phyloP scores from a whole-genome alignment of 2,797 vertebrate genomes.

The Calcarius lapponicus region DNA sequence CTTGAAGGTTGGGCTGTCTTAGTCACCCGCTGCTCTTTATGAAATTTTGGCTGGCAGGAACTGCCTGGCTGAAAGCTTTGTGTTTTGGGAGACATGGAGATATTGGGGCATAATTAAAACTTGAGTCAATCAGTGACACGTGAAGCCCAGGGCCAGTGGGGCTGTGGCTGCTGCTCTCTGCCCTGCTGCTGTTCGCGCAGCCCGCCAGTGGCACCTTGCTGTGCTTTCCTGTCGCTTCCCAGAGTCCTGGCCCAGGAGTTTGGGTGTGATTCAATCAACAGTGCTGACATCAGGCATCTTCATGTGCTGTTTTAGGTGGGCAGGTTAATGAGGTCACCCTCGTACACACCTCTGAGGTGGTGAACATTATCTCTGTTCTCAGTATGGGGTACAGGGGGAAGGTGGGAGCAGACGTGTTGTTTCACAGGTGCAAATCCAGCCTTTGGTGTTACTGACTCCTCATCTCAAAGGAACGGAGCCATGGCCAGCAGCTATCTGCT shows the following conservation, averaged over 20 bases:
- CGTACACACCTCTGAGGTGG: background rate
- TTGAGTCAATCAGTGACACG: slow-evolving; percentile 62
- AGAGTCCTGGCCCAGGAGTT: background rate
- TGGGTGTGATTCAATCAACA: background rate
- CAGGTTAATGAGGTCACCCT: background rate
- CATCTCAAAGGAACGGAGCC: background rate
- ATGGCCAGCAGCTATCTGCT: background rate
- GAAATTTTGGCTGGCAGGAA: slow-evolving; percentile 68
- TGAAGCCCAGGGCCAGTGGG: slow-evolving; percentile 20
- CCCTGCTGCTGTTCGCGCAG: background rate
- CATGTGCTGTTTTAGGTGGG: background rate
- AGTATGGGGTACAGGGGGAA: background rate
- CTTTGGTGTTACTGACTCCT: background rate
- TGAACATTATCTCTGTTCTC: background rate
- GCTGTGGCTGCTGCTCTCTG: background rate
- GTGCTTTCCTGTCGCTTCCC: background rate
- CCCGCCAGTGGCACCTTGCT: background rate
- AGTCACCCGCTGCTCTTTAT: slow-evolving; percentile 79
- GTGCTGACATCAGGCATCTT: background rate
- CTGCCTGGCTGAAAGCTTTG: slow-evolving; percentile 64
- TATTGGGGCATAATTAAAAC: slow-evolving; percentile 49
- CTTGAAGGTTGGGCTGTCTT: slow-evolving; percentile 85
- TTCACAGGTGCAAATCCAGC: background rate
- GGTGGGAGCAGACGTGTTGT: background rate
- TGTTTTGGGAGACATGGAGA: slow-evolving; percentile 44